These are phyloP conservation scores for Drosophila bocqueti DNA, from an alignment of 1,140 invertebrate genomes.

Conservation along the genomic window DNA sequence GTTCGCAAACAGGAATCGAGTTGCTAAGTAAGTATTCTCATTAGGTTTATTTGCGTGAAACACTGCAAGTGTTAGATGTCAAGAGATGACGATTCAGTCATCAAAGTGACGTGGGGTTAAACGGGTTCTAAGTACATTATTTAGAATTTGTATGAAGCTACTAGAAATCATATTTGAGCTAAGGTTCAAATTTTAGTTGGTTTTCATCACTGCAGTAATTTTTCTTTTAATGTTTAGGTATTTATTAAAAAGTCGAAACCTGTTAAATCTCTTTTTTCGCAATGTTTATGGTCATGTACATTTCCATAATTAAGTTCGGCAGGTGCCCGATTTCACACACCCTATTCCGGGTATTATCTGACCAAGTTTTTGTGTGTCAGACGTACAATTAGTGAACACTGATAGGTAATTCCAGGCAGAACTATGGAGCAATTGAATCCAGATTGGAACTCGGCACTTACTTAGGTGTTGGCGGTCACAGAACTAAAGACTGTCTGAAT, in stretches of 20 bases:
- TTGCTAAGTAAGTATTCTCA: not conserved
- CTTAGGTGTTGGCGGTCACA: constrained; percentile 58
- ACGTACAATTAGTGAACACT: constrained; percentile 11
- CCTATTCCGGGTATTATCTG: constrained; percentile 24
- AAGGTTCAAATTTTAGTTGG: not conserved
- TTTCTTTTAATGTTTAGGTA: too few species aligned
- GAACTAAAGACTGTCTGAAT: constrained; percentile 77
- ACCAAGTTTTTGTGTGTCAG: constrained; percentile 30
- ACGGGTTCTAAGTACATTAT: not conserved
- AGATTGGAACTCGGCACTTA: constrained; percentile 52
- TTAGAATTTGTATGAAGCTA: not conserved
- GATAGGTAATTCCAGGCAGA: constrained; percentile 20
- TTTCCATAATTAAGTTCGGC: constrained; percentile 14
- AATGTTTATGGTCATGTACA: not conserved
- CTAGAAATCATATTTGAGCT: not conserved
- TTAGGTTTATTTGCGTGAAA: constrained; percentile 8
- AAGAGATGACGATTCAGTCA: not conserved
- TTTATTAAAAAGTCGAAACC: not conserved
- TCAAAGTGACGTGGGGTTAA: constrained; percentile 1
- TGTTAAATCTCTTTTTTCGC: not conserved
- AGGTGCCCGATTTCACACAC: constrained; percentile 39
- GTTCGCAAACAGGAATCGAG: not conserved
- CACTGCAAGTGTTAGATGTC: constrained; percentile 1
- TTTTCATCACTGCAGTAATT: not conserved
- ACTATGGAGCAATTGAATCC: constrained; percentile 19